Evolutionary conservation across 2,113 vertebrate species (phyloP).

Genomic region (Pituophis catenifer): DNA sequence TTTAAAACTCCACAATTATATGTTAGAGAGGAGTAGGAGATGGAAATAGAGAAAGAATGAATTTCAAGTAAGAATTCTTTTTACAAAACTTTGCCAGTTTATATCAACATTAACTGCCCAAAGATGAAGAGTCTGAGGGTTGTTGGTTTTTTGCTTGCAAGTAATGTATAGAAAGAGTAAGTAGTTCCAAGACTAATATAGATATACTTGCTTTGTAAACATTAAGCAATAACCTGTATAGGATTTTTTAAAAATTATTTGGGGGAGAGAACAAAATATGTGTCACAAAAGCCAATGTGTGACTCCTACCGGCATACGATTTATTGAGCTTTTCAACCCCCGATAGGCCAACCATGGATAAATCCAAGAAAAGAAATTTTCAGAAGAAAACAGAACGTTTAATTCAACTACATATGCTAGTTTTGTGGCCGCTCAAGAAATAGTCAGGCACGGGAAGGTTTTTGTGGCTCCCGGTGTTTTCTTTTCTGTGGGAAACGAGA

Average conservation of each 20-base stretch:
- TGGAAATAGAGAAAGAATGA: background rate
- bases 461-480: too few species aligned
- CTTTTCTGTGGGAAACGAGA: too few species aligned
- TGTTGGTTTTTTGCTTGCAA: background rate
- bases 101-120: background rate
- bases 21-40: background rate
- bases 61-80: background rate
- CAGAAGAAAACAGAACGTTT: too few species aligned
- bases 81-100: background rate
- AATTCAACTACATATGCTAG: too few species aligned
- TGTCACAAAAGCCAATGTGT: too few species aligned
- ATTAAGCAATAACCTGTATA: background rate
- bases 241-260: background rate
- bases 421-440: too few species aligned
- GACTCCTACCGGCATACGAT: too few species aligned
- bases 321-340: too few species aligned
- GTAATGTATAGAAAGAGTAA: background rate
- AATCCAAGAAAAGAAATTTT: too few species aligned
- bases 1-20: background rate
- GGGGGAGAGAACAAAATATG: too few species aligned
- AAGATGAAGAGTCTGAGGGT: background rate
- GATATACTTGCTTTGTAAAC: background rate
- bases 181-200: background rate
- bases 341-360: too few species aligned
- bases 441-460: too few species aligned